These are phyloP conservation scores for Aegypius monachus DNA, from an alignment of 2,113 vertebrate genomes.

Conservation along the genomic window DNA sequence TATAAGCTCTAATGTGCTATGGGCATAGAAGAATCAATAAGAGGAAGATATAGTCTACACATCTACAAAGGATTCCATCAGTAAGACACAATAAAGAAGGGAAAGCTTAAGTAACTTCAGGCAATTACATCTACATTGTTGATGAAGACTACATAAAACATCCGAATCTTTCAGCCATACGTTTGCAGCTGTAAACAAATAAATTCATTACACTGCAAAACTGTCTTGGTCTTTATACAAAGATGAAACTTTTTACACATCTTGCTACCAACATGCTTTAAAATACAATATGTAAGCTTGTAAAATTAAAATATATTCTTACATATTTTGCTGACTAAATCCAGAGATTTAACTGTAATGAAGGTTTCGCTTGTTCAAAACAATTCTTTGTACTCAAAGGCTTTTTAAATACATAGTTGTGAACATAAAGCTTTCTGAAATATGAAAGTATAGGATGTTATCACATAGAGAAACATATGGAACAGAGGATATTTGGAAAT, in stretches of 20 bases:
- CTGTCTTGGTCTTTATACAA: not conserved
- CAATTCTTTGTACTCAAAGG: not conserved
- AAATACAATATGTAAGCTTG: not conserved
- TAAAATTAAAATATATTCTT: not conserved
- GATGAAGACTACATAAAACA: constrained; percentile 8
- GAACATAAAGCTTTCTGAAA: not conserved
- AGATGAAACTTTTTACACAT: not conserved
- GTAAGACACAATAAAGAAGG: constrained; percentile 21
- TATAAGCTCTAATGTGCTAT: not conserved
- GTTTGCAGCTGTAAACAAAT: constrained; percentile 4
- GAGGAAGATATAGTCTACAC: not conserved
- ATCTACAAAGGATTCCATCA: constrained; percentile 45
- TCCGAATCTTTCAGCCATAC: not conserved
- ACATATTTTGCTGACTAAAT: not conserved
- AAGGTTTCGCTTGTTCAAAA: not conserved
- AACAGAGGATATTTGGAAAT: not conserved
- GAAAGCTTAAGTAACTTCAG: constrained; percentile 54
- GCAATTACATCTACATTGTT: constrained; percentile 26
- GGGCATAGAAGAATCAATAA: constrained; percentile 51
- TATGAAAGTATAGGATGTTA: not conserved
- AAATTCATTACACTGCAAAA: not conserved
- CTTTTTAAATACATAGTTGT: not conserved
- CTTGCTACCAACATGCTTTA: not conserved
- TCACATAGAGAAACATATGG: not conserved
- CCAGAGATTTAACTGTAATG: not conserved